Evolutionary conservation across 2,888 invertebrate genomes (phyloP).

Genomic region (Netelia fuscicornis): DNA sequence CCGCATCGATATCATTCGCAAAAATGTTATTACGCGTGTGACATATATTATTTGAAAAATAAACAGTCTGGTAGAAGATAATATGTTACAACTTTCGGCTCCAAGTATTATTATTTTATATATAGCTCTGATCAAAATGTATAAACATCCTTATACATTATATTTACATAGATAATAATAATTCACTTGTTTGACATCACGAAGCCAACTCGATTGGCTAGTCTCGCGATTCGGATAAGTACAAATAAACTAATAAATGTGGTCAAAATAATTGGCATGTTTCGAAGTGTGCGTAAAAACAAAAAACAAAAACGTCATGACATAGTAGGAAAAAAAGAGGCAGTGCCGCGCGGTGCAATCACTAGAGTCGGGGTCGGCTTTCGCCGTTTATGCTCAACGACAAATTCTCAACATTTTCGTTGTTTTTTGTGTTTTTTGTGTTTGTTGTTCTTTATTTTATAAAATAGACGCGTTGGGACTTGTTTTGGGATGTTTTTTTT

Average conservation of each 20-base stretch:
- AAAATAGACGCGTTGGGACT: conserved; percentile 69
- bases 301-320: conserved; percentile 15
- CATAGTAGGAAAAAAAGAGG: conserved; percentile 12
- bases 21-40: not conserved
- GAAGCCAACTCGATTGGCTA: conserved; percentile 27
- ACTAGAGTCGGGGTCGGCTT: no score
- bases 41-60: conserved; percentile 27
- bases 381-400: not conserved
- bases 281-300: conserved; percentile 11
- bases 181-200: not conserved
- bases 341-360: not conserved
- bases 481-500: conserved; percentile 74
- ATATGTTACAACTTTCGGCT: conserved; percentile 14
- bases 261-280: conserved; percentile 7
- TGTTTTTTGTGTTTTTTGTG: not conserved
- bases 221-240: conserved; percentile 52
- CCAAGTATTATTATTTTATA: conserved; percentile 26
- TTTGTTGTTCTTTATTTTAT: not conserved
- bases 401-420: not conserved
- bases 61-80: conserved; percentile 42
- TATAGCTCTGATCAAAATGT: conserved; percentile 35
- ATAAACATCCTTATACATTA: conserved; percentile 55
- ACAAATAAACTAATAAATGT: conserved; percentile 55
- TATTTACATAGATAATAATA: conserved; percentile 60
- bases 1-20: conserved; percentile 21